phyloP scores from a whole-genome alignment of 2,888 invertebrate genomes.

The Eledona agricola region DNA sequence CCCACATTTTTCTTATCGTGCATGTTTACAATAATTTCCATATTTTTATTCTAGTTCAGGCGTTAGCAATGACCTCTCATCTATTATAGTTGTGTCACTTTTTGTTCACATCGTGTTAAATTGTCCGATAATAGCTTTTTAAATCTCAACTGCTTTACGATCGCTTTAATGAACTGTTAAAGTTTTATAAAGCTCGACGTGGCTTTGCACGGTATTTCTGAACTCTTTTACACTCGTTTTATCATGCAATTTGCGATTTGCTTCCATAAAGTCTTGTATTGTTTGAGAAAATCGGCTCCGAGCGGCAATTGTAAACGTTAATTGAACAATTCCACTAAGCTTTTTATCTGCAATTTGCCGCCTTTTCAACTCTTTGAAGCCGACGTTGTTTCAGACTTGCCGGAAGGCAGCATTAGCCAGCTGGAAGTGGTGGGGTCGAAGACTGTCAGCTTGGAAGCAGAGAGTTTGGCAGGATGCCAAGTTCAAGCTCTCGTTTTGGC shows the following conservation, averaged over 20 bases:
- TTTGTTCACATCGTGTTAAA: slow-evolving; percentile 13
- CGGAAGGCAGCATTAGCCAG: slow-evolving; percentile 80
- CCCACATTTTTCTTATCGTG: too few species aligned
- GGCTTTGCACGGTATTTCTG: not conserved
- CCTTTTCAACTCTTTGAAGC: slow-evolving; percentile 8
- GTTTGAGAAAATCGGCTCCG: not conserved
- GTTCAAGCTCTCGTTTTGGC: slow-evolving; percentile 84
- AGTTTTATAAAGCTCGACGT: slow-evolving; percentile 6
- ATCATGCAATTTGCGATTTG: too few species aligned
- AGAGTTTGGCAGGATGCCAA: slow-evolving; percentile 77
- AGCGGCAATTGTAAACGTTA: not conserved
- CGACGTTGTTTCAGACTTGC: slow-evolving; percentile 73
- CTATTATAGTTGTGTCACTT: too few species aligned
- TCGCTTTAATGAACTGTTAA: slow-evolving; percentile 18
- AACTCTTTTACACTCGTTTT: slow-evolving; percentile 1
- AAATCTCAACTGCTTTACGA: slow-evolving; percentile 7
- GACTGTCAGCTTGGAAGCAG: slow-evolving; percentile 81
- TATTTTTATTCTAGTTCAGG: too few species aligned
- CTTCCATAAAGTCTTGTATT: not conserved
- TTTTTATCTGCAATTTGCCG: too few species aligned
- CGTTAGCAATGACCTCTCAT: too few species aligned
- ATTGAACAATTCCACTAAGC: too few species aligned
- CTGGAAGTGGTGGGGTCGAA: slow-evolving; percentile 85
- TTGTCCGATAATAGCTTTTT: slow-evolving; percentile 6
- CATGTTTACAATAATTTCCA: too few species aligned